These are phyloP conservation scores for Vespertilio murinus DNA, from an alignment of 2,797 vertebrate species.

Conservation along the genomic window DNA sequence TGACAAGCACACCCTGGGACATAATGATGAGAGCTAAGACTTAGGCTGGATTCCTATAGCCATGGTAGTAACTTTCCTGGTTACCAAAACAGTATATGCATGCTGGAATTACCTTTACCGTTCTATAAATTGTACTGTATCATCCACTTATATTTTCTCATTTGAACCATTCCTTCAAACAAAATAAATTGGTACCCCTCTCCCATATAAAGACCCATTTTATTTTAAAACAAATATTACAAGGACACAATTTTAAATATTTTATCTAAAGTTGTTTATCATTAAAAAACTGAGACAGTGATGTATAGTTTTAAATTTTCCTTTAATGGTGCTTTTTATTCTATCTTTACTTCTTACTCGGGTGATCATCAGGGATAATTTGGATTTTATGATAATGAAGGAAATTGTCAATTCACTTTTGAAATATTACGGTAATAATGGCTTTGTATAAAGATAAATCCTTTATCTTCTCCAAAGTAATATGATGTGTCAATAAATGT, in stretches of 20 bases:
- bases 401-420: slow-evolving; percentile 80
- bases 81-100: neutral
- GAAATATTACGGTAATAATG: slow-evolving; percentile 83
- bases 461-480: slow-evolving; percentile 79
- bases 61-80: neutral
- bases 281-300: slow-evolving; percentile 60
- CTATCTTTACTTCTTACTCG: slow-evolving; percentile 69
- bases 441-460: slow-evolving; percentile 76
- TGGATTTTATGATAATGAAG: slow-evolving; percentile 81
- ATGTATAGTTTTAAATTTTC: slow-evolving; percentile 71
- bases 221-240: slow-evolving; percentile 27
- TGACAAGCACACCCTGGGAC: neutral
- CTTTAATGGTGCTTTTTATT: slow-evolving; percentile 51
- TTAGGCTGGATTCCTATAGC: neutral
- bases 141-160: neutral
- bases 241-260: slow-evolving; percentile 23
- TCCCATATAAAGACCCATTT: neutral
- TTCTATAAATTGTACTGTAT: neutral
- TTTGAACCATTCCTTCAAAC: neutral
- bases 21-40: neutral
- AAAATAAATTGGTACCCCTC: neutral
- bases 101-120: neutral
- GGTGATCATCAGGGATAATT: slow-evolving; percentile 73
- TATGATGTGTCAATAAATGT: slow-evolving; percentile 77
- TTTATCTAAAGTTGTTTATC: slow-evolving; percentile 60